phyloP scores from a whole-genome alignment of 35 echinoderm and acorn worm genomes.

The Amphiura filiformis region DNA sequence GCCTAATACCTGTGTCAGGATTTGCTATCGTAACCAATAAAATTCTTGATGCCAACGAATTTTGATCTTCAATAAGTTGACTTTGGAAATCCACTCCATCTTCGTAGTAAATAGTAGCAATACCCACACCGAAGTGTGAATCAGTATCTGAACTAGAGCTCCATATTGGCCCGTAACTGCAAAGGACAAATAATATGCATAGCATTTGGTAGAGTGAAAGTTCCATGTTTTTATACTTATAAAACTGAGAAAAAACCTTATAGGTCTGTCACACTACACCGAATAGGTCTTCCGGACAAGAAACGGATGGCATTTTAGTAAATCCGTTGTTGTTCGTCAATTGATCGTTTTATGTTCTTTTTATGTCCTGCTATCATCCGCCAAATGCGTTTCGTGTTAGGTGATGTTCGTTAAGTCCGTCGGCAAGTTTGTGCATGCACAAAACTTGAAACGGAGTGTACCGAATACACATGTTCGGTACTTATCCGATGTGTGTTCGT shows the following conservation, averaged over 20 bases:
- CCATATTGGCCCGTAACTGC: not conserved
- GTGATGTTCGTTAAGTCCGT: too few species aligned
- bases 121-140: not conserved
- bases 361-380: too few species aligned
- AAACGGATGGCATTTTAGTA: too few species aligned
- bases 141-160: not conserved
- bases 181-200: not conserved
- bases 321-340: too few species aligned
- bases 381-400: too few species aligned
- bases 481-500: too few species aligned
- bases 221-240: not conserved
- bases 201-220: not conserved
- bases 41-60: not conserved
- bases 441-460: too few species aligned
- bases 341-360: not conserved
- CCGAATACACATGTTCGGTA: too few species aligned
- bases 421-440: too few species aligned
- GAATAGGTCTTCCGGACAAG: too few species aligned
- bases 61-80: not conserved
- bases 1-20: not conserved
- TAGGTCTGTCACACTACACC: too few species aligned
- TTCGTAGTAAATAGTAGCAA: not conserved
- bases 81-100: not conserved
- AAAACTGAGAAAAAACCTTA: not conserved
- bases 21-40: not conserved